Evolutionary conservation across 2,888 invertebrate species (phyloP), one percentile per base, ranked within the genome.

Genomic region (Amorpha juglandis): DNA sequence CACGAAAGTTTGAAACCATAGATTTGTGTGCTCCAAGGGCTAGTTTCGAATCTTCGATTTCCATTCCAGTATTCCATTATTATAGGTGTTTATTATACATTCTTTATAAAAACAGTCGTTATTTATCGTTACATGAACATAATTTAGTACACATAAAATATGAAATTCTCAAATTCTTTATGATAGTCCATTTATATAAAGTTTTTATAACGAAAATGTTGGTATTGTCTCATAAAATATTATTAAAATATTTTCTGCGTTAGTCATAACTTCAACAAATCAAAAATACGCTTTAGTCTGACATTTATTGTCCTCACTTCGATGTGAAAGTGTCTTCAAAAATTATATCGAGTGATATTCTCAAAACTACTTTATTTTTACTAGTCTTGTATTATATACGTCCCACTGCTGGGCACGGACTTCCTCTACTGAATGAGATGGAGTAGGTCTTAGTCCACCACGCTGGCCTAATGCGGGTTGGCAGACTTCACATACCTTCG

Each of bases 61-160:
- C n/a, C n/a, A n/a, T n/a, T n/a, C n/a, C n/a, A n/a, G n/a, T n/a
- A n/a, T n/a, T n/a, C n/a, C n/a, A n/a, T n/a, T n/a, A n/a, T n/a
- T n/a, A n/a, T n/a, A n/a, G n/a, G n/a, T n/a, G n/a, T n/a, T n/a
- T 11, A 42, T 12, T 9, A 42, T 42, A 11, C 35, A 38, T 38
- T 16, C 4, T 38, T 53, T 33, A 35, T 53, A 33, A n/a, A n/a
- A 55, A 55, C 33, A n/a, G 33, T 33, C 33, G n/a, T n/a, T 35
- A 12, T 47, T n/a, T 0, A 47, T 48, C 55, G 48, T 33, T 12
- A 50, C 64, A 33, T 55, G 33, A 58, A 35, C 12, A 16, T 19
- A 45, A 9, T 55, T 65, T 45, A 21, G 69, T 71, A 45, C 64
- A 64, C 14, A 65, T 58, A 65, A 21, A 48, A 21, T 38, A 16